These are phyloP conservation scores for Actias luna DNA, from an alignment of 2,888 invertebrate genomes.

Conservation along the genomic window DNA sequence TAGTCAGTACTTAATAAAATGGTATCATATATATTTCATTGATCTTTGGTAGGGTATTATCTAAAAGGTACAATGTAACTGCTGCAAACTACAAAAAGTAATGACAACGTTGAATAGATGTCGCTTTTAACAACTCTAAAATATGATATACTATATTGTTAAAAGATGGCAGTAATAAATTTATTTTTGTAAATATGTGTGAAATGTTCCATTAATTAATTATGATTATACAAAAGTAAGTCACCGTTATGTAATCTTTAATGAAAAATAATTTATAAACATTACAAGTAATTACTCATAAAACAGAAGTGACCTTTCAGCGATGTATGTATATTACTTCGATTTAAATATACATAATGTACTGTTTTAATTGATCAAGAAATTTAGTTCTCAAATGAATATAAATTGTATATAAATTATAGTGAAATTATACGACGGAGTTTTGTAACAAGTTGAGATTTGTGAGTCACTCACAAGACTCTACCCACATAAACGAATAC, in stretches of 20 bases:
- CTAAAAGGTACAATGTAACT: background rate
- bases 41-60: background rate
- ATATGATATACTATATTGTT: background rate
- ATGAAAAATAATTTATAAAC: too few relatives aligned
- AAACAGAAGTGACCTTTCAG: background rate
- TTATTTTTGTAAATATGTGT: too few relatives aligned
- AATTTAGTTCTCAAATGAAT: background rate
- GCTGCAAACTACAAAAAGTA: background rate
- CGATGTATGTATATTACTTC: background rate
- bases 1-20: too few relatives aligned
- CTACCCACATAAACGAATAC: slow-evolving; percentile 10
- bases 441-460: slow-evolving; percentile 5
- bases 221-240: too few relatives aligned
- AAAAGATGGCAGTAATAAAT: background rate
- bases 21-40: too few relatives aligned
- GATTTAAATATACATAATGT: background rate
- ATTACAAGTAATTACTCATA: background rate
- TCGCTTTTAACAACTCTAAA: background rate
- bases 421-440: slow-evolving; percentile 3
- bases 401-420: slow-evolving; percentile 1
- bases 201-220: too few relatives aligned
- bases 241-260: too few relatives aligned
- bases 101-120: background rate
- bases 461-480: slow-evolving; percentile 6
- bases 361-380: background rate